Conservation (phyloP, 2,888 invertebrate species). For the Harpalus rubripes region DNA sequence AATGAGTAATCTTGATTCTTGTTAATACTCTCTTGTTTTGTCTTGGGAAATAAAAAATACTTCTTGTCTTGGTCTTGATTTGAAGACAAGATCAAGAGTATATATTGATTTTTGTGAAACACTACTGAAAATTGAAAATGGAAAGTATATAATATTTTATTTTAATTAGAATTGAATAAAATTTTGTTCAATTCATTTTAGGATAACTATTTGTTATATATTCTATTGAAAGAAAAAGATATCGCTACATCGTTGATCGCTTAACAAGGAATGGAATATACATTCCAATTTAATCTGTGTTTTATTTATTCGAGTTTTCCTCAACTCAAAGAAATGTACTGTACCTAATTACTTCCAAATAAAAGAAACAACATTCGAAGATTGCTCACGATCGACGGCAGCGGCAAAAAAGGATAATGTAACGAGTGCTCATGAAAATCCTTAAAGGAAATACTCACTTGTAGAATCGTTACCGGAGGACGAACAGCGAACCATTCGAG, state of each 20-base stretch:
- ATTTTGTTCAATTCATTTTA: conserved; percentile 5
- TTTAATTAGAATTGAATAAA: conserved; percentile 16
- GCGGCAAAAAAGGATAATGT: conserved; percentile 52
- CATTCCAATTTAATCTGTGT: conserved; percentile 39
- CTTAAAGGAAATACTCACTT: conserved; percentile 56
- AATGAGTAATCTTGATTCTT: too few relatives aligned
- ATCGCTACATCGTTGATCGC: not conserved
- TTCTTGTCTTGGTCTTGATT: too few relatives aligned
- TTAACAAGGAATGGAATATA: conserved; percentile 40
- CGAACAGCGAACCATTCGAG: conserved; percentile 53
- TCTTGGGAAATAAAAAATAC: too few relatives aligned
- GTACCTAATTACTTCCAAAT: conserved; percentile 45
- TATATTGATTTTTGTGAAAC: too few relatives aligned
- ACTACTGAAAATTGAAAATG: not conserved
- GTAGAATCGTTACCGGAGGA: conserved; percentile 47
- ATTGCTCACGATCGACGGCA: conserved; percentile 47
- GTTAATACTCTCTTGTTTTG: too few relatives aligned
- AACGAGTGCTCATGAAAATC: conserved; percentile 57
- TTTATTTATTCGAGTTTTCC: conserved; percentile 24
- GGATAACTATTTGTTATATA: conserved; percentile 5
- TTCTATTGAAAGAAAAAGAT: not conserved
- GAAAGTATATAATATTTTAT: not conserved
- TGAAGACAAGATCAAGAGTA: too few relatives aligned
- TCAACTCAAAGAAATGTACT: conserved; percentile 49
- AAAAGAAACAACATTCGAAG: conserved; percentile 54